Base-by-base conservation (phyloP, 2,888 invertebrate genomes). In the Lissonota sp. region DNA sequence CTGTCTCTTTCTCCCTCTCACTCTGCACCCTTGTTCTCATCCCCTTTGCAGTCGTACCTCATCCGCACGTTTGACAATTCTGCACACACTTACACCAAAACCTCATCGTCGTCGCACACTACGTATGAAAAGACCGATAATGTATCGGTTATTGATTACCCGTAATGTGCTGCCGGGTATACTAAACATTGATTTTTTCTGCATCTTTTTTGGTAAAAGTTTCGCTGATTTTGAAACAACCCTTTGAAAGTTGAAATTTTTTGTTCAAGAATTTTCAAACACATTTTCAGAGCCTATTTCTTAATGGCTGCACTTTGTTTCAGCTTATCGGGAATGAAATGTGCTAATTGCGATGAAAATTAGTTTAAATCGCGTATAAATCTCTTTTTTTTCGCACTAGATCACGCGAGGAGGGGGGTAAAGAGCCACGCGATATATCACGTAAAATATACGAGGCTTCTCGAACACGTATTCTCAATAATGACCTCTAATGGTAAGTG, bases 71-170 rank as follows among this genome's bases (percentile, higher is more conserved):
- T 80, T 55, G 44, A 55, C 84, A 67, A 67, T 75, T 60, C 60
- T 44, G 16, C 55, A 66, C 63, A 53, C 12, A 8, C 5, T 4
- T 12, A 58, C 26, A 44, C 6, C 44, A 7, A 16, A 55, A 49
- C 64, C 40, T 42, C 49, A 49, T 42, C 75, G 62, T 57, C 26
- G 60, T 60, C 51, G 73, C 14, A 26, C 66, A 8, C n/a, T 40
- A 37, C 39, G 39, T 73, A 14, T 16, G 37, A 51, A 74, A 39
- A 76, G 67, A 46, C 73, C 86, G 89, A 89, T 89, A 89, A 89
- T 88, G 87, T 88, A 90, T 91, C 88, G 87, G 84, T 89, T 90
- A 91, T 91, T 90, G 91, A 91, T 91, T 89, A 90, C 85, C 86
- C 87, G 86, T 90, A 89, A 91, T 88, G 88, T 90, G 81, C 60